phyloP scores from a whole-genome alignment of 1,140 invertebrate species.

The Drosophila mojavensis region DNA sequence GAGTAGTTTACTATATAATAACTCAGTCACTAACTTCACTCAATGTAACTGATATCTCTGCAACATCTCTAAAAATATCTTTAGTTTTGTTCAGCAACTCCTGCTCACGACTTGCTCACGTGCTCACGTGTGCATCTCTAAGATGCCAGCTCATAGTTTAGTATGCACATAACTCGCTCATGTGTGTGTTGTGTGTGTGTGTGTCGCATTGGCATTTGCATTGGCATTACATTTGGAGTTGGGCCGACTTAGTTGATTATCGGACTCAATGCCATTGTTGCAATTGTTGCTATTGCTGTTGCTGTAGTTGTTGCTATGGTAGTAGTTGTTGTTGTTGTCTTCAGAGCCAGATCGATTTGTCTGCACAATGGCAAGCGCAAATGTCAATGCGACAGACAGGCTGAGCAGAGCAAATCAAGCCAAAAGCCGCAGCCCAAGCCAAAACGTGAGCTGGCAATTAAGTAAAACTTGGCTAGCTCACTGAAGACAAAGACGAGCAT shows the following conservation, averaged over 20 bases:
- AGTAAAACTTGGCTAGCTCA: conserved; percentile 33
- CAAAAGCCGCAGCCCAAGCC: conserved; percentile 53
- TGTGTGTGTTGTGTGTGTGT: conserved; percentile 33
- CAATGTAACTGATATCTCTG: neutral
- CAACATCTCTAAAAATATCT: too few relatives aligned
- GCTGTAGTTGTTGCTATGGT: conserved; percentile 38
- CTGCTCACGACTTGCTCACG: conserved; percentile 7
- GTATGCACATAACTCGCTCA: conserved; percentile 17
- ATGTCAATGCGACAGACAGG: conserved; percentile 49
- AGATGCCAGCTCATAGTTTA: conserved; percentile 18
- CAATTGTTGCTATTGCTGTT: conserved; percentile 37
- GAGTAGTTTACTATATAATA: too few relatives aligned
- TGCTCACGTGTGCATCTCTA: conserved; percentile 11
- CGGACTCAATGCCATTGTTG: conserved; percentile 72
- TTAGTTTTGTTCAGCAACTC: too few relatives aligned
- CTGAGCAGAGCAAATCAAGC: conserved; percentile 55
- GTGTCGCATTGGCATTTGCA: conserved; percentile 74
- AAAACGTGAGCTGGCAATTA: conserved; percentile 82
- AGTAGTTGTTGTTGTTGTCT: conserved; percentile 34
- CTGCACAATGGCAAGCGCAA: conserved; percentile 57
- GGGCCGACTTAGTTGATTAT: conserved; percentile 65
- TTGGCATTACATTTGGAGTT: conserved; percentile 72
- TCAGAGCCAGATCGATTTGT: conserved; percentile 68
- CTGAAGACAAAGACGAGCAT: conserved; percentile 15
- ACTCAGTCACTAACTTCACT: too few relatives aligned